These are phyloP conservation scores for Lamellibrachia luymesi DNA, from an alignment of 1,140 invertebrate species.

Conservation along the genomic window DNA sequence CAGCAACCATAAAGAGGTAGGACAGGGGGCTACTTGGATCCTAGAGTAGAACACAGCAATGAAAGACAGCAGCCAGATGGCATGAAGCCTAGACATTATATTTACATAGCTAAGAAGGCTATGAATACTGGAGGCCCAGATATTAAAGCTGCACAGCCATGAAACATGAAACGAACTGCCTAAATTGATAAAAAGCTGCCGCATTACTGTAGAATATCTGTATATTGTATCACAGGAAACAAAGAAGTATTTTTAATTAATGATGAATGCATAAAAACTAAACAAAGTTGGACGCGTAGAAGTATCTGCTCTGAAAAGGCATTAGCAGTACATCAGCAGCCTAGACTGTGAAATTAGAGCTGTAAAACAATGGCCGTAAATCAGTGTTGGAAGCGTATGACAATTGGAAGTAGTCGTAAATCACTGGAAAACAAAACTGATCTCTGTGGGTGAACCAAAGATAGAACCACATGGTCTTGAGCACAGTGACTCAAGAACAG, in stretches of 20 bases:
- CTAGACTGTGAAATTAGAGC: background rate
- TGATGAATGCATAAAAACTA: background rate
- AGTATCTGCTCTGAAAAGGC: background rate
- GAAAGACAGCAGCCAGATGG: background rate
- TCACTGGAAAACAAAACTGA: too few species aligned
- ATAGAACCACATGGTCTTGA: too few species aligned
- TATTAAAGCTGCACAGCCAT: background rate
- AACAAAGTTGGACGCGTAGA: too few species aligned
- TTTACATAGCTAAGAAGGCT: background rate
- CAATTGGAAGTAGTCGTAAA: too few species aligned
- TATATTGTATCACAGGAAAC: background rate
- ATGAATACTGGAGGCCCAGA: background rate
- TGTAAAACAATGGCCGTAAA: background rate
- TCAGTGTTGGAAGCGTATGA: background rate
- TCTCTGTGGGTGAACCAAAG: too few species aligned
- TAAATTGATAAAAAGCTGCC: background rate
- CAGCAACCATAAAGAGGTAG: constrained; percentile 85
- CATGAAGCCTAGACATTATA: background rate
- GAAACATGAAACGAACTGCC: background rate
- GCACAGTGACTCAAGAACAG: too few species aligned
- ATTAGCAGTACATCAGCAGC: background rate
- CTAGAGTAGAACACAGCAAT: background rate
- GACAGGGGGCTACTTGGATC: background rate
- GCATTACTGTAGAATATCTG: constrained; percentile 63
- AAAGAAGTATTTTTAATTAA: background rate